These are phyloP conservation scores for Boloria selene DNA, from an alignment of 2,888 invertebrate species.

Conservation along the genomic window DNA sequence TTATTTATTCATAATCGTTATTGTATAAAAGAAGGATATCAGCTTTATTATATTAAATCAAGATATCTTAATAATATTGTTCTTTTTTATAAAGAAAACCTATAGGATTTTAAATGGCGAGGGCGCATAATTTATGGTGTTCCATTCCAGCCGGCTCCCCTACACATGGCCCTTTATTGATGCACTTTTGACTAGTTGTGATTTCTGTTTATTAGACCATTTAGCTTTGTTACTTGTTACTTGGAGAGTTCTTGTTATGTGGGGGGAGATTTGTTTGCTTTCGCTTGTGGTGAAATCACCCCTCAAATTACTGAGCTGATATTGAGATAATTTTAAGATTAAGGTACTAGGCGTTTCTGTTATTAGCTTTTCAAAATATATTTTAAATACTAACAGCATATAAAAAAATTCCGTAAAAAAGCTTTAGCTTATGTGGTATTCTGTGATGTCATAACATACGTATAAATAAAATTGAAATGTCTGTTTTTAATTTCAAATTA, in stretches of 20 bases:
- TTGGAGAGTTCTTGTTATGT: constrained; percentile 53
- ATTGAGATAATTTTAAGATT: background rate
- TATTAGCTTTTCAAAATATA: no score
- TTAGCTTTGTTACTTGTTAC: constrained; percentile 65
- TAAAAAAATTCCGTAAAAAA: no score
- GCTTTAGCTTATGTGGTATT: no score
- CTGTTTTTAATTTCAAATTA: no score
- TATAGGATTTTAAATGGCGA: constrained; percentile 51
- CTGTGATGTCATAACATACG: no score
- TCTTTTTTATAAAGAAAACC: constrained; percentile 26
- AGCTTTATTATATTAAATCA: background rate
- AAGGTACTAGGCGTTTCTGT: no score
- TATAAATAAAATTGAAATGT: no score
- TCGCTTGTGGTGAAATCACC: constrained; percentile 33
- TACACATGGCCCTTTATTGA: constrained; percentile 65
- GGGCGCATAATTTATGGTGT: constrained; percentile 62
- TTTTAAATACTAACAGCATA: no score
- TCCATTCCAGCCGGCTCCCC: constrained; percentile 55
- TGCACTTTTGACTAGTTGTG: constrained; percentile 78
- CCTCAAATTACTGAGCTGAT: background rate
- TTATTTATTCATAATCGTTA: background rate
- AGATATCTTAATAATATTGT: constrained; percentile 9
- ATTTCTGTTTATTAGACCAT: constrained; percentile 74
- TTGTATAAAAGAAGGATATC: background rate
- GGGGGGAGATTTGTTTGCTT: constrained; percentile 47